Evolutionary conservation across 2,113 vertebrate species (phyloP).

Genomic region (Aspidoscelis tigris): DNA sequence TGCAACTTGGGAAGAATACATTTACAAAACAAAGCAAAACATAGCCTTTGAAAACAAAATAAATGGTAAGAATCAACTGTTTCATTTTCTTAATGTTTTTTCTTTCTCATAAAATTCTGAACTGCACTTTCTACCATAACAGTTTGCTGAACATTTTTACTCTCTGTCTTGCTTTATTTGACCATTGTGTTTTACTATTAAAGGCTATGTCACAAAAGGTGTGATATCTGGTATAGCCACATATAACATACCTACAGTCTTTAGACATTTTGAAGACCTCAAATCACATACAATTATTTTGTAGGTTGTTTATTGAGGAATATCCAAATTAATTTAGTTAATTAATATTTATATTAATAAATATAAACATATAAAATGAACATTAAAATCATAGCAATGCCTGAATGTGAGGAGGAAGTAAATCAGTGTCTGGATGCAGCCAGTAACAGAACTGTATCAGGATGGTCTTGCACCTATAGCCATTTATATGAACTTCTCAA

Average conservation of each 20-base stretch:
- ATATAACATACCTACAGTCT: background rate
- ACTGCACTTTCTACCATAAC: slow-evolving; percentile 9
- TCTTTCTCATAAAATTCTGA: background rate
- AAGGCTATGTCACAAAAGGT: background rate
- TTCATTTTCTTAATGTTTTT: background rate
- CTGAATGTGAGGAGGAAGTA: too few relatives aligned
- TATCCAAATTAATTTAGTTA: too few relatives aligned
- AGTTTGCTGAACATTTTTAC: background rate
- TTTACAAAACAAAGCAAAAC: background rate
- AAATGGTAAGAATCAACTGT: background rate
- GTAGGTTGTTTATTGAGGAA: background rate
- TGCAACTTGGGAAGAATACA: background rate
- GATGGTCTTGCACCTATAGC: background rate
- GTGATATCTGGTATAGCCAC: background rate
- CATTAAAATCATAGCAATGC: too few relatives aligned
- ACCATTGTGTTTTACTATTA: background rate
- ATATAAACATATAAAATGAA: too few relatives aligned
- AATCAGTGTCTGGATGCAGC: background rate
- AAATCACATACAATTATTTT: background rate
- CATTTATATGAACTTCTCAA: background rate
- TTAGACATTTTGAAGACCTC: background rate
- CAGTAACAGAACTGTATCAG: background rate
- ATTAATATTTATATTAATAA: too few relatives aligned
- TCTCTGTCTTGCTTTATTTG: background rate
- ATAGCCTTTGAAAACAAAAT: too few relatives aligned